A percentile compares a stretch with the other conserved stretches of the same genome.
phyloP scores from a whole-genome alignment of 2,888 invertebrate species.

The Parthenolecanium corni region DNA sequence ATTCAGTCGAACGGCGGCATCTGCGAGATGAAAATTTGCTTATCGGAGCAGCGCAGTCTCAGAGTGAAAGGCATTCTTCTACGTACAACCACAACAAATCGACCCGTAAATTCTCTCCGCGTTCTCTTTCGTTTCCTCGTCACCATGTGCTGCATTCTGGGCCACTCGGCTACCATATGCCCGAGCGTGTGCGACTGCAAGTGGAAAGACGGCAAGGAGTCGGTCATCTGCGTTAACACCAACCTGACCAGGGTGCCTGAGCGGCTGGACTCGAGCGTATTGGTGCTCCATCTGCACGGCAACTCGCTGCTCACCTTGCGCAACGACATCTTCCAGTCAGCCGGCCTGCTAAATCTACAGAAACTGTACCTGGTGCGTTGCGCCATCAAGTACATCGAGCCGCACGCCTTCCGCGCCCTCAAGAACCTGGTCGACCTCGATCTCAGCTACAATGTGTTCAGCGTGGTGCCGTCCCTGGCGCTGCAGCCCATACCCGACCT shows the following conservation, averaged over 20 bases:
- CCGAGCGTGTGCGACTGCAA: constrained; percentile 72
- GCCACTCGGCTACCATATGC: constrained; percentile 44
- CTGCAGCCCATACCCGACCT: constrained; percentile 62
- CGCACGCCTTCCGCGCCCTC: constrained; percentile 61
- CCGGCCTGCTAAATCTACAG: constrained; percentile 66
- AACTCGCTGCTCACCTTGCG: constrained; percentile 56
- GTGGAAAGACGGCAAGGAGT: constrained; percentile 79
- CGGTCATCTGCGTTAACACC: constrained; percentile 64
- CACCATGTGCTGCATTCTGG: constrained; percentile 8
- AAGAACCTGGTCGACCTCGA: constrained; percentile 73
- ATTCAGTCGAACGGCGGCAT: constrained; percentile 10
- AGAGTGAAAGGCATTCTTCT: constrained; percentile 18
- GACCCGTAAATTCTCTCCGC: background rate
- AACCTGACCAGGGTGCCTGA: constrained; percentile 61
- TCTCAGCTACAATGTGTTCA: constrained; percentile 58
- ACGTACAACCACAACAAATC: background rate
- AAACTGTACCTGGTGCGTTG: constrained; percentile 64
- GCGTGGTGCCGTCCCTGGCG: constrained; percentile 56
- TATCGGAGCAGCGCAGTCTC: constrained; percentile 16
- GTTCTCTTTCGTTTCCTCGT: constrained; percentile 7
- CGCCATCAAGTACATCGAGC: constrained; percentile 54
- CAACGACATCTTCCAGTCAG: constrained; percentile 60
- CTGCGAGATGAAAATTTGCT: constrained; percentile 28
- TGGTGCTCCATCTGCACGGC: constrained; percentile 63
- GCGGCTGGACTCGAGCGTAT: constrained; percentile 64